Base-by-base conservation (phyloP, 30 jellyfish, hydroid and myxozoan species). In the Clytia hemisphaerica region DNA sequence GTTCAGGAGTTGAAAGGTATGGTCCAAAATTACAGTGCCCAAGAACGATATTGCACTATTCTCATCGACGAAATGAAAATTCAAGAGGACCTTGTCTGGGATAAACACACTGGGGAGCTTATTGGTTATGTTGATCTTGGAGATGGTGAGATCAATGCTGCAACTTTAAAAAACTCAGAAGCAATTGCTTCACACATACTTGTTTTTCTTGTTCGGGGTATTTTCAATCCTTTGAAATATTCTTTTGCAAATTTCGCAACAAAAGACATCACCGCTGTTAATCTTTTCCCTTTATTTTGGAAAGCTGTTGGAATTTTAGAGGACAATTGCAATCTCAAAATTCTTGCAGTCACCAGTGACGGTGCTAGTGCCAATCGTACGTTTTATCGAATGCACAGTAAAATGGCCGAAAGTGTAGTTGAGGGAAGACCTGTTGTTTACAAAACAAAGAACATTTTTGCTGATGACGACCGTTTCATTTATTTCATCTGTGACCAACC, bases 221-320 rank as follows among this genome's bases (percentile, higher is more conserved):
- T 59, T 32, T 32, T 22, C 29, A 12, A 62, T 59, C 62, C 12
- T 61, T 15, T 15, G 73, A 22, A 32, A 22, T 32, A 6, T 59
- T 15, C 73, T 7, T 38, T 64, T 35, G 77, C 75, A 64, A 64
- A 64, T 34, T 64, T 64, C 38, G 77, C 77, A 4, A 64, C 75
- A 14, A 64, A 15, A 7, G 38, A 45, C 45, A 25, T 27, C 19
- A 29, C 26, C 24, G 32, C 38, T n/a, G 45, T 67, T 6, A 26
- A 67, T 40, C 30, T 67, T 18, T 67, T 67, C 45, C 32, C 75
- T 2, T 67, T 67, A 46, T 67, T 67, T 67, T 38, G 75, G 73
- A 67, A 67, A 67, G 79, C 73, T 16, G 79, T 67, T 10, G 31
- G 79, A n/a, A 67, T 67, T 37, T 33, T 67, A n/a, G 79, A 67